Percentiles rank a stretch among this genome's conserved stretches.
Conservation (phyloP, 2,888 invertebrate genomes). For the Chorisops tibialis region DNA sequence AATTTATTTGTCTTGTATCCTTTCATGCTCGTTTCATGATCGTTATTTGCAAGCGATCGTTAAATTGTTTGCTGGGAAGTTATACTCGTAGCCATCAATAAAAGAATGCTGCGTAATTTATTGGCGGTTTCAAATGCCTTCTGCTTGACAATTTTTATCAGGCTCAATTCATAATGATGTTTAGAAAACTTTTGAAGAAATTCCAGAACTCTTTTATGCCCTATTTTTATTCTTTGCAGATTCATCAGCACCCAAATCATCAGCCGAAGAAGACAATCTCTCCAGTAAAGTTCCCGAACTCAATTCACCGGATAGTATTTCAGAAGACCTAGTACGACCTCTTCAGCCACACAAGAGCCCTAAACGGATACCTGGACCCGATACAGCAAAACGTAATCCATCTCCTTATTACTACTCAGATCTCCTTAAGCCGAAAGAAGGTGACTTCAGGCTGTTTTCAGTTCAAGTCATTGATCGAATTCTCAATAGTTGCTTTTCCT, state of each 20-base stretch:
- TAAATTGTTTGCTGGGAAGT: too few species aligned
- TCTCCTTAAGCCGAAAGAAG: slow-evolving; percentile 57
- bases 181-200: too few species aligned
- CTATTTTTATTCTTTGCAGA: slow-evolving; percentile 44
- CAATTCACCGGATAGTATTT: slow-evolving; percentile 69
- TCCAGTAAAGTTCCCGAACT: slow-evolving; percentile 56
- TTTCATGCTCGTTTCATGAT: too few species aligned
- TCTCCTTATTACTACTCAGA: slow-evolving; percentile 84
- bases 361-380: slow-evolving; percentile 42
- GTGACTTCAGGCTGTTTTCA: neutral
- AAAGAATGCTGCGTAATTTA: too few species aligned
- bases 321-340: slow-evolving; percentile 54
- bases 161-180: too few species aligned
- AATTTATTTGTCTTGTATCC: too few species aligned
- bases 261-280: slow-evolving; percentile 59
- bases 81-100: too few species aligned
- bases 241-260: slow-evolving; percentile 55
- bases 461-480: neutral
- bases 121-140: too few species aligned
- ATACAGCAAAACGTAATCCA: slow-evolving; percentile 61
- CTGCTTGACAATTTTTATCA: too few species aligned
- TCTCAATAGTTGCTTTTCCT: too few species aligned
- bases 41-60: too few species aligned
- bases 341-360: slow-evolving; percentile 51
- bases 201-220: too few species aligned